Evolutionary conservation across 2,888 invertebrate genomes (phyloP), one percentile per base, ranked within the genome.

Genomic region (Rhodophaea formosa): DNA sequence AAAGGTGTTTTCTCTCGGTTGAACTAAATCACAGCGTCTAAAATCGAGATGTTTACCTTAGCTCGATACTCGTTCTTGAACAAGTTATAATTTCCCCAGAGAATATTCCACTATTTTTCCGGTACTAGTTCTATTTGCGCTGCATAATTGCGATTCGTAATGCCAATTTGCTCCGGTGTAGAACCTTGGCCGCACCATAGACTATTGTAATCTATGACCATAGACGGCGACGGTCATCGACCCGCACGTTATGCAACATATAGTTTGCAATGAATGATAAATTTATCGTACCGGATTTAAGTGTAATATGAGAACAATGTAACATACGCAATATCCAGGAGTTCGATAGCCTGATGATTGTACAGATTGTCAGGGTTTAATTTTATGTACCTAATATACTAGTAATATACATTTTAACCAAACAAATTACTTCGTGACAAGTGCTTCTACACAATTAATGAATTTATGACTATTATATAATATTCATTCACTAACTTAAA

Each of bases 121-220:
- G 44, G 44, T 44, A 32, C 53, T 29, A 42, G 23, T 53, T 53
- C 43, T 53, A 44, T 53, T 53, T 53, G 44, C 53, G 44, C 43
- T 53, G 43, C 39, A 44, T 53, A 44, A 53, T 53, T 44, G 44
- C 29, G 15, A 44, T 53, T 53, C 44, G 53, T 15, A 30, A 23
- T 29, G 44, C 8, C 30, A 29, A 53, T 53, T 53, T 53, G 53
- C 23, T 44, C 3, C 30, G 53, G 53, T 43, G 10, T 32, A 3
- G 30, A 44, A 15, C 53, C 53, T 53, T 43, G 44, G 30, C 44
- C 53, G 44, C 30, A 15, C 44, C 53, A 53, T 44, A 53, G 53
- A 53, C 53, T 53, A 51, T 51, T 51, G 35, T 51, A 44, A 43
- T 44, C 53, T 53, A 43, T 53, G 53, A 53, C 53, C 43, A 53